Evolutionary conservation across 2,797 vertebrate genomes (phyloP).

Genomic region (Parauchenoglanis punctatus): DNA sequence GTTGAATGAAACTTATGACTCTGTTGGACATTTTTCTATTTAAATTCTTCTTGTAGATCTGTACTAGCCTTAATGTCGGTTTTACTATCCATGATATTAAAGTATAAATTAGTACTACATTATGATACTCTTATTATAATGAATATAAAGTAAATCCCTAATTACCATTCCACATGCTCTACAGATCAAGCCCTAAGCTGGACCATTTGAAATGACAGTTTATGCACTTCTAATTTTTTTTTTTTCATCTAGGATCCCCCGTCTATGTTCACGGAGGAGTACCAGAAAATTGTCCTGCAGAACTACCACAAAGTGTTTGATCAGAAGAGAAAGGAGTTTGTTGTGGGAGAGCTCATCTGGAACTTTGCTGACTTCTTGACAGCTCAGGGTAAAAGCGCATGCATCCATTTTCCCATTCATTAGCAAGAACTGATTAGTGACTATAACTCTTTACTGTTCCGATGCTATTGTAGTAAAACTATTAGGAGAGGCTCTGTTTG

Average conservation of each 20-base stretch:
- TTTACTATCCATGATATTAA: neutral
- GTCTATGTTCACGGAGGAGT: constrained; percentile 93
- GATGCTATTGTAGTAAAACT: neutral
- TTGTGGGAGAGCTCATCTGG: constrained; percentile 96
- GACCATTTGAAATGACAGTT: neutral
- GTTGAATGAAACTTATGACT: neutral
- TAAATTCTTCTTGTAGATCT: neutral
- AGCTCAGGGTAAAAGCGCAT: constrained; percentile 77
- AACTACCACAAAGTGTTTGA: constrained; percentile 86
- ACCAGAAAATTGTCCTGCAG: constrained; percentile 82
- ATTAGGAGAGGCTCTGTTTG: neutral
- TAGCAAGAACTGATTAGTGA: neutral
- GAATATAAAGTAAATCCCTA: neutral
- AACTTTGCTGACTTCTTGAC: constrained; percentile 99
- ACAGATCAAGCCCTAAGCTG: neutral
- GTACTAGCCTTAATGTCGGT: neutral
- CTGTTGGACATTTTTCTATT: neutral
- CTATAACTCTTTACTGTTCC: no score
- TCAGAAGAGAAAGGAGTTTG: constrained; percentile 86
- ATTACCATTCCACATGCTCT: neutral
- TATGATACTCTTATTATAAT: neutral
- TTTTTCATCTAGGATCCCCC: constrained; percentile 83
- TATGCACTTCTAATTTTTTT: neutral
- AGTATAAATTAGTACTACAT: neutral
- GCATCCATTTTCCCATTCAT: neutral